A percentile compares a stretch with the other conserved stretches of the same genome.
These are phyloP conservation scores for Oppia nitens DNA, from an alignment of 1,140 invertebrate species.

Conservation along the genomic window DNA sequence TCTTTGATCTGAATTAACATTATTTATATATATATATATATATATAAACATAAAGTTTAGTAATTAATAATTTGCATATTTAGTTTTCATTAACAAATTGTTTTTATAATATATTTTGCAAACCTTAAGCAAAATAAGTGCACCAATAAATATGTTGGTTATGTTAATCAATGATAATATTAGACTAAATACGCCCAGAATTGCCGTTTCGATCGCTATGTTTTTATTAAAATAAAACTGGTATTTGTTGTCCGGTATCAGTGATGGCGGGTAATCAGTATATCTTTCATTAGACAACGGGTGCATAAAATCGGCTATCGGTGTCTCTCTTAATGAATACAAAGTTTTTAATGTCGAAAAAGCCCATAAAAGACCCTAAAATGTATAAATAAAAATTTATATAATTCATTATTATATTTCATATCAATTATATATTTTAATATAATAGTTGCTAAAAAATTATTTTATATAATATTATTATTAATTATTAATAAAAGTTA, in stretches of 20 bases:
- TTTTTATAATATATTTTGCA: slow-evolving; percentile 14
- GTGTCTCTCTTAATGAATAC: slow-evolving; percentile 4
- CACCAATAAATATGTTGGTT: slow-evolving; percentile 62
- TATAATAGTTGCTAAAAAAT: no score
- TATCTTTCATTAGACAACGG: slow-evolving; percentile 12
- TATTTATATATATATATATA: no score
- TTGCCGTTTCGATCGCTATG: slow-evolving; percentile 51
- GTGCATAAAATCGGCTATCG: not conserved
- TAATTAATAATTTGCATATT: no score
- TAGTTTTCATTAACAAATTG: no score
- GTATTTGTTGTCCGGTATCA: slow-evolving; percentile 19
- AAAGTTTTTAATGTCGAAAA: slow-evolving; percentile 29
- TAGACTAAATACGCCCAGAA: slow-evolving; percentile 59
- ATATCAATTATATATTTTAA: no score
- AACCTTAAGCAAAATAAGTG: slow-evolving; percentile 59
- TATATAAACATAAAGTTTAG: no score
- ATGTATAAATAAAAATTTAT: no score
- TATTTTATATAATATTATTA: no score
- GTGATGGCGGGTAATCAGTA: slow-evolving; percentile 14
- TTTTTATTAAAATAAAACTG: slow-evolving; percentile 47
- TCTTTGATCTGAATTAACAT: slow-evolving; percentile 52
- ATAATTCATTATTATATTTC: no score
- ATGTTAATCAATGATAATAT: slow-evolving; percentile 64
- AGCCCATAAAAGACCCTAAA: slow-evolving; percentile 55
- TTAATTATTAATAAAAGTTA: no score